Conservation (phyloP, 2,797 vertebrate species). For the Semaprochilodus insignis region DNA sequence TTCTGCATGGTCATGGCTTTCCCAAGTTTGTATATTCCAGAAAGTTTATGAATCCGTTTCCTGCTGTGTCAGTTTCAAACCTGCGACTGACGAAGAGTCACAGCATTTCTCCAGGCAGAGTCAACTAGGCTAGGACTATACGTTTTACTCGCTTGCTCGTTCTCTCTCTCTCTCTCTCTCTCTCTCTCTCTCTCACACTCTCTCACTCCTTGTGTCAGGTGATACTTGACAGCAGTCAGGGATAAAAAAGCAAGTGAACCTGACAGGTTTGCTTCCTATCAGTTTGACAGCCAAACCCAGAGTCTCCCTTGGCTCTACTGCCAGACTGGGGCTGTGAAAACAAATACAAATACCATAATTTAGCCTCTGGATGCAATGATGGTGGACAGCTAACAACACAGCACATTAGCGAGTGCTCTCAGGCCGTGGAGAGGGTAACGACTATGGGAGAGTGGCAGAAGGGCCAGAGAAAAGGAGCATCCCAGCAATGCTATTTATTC, state of each 20-base stretch:
- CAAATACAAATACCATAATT: not conserved
- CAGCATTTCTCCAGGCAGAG: constrained; percentile 36
- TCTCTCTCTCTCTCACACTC: not conserved
- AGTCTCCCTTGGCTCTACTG: constrained; percentile 27
- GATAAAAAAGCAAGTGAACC: constrained; percentile 30
- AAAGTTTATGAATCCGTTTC: constrained; percentile 17
- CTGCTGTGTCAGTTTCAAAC: constrained; percentile 16
- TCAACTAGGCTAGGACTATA: constrained; percentile 15
- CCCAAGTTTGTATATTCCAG: not conserved
- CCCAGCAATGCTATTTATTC: constrained; percentile 49
- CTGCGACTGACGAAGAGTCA: constrained; percentile 32
- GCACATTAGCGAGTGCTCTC: constrained; percentile 40
- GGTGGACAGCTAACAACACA: constrained; percentile 45
- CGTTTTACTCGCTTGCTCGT: constrained; percentile 3
- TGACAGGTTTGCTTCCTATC: constrained; percentile 34
- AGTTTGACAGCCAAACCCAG: constrained; percentile 34
- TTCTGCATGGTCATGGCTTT: not conserved
- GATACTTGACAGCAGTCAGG: constrained; percentile 41
- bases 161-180: not conserved
- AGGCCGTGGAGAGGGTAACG: constrained; percentile 12
- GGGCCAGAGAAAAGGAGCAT: constrained; percentile 30
- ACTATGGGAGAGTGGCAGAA: not conserved
- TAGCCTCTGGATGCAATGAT: constrained; percentile 23
- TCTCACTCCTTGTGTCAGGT: not conserved
- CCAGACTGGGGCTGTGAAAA: constrained; percentile 22